Evolutionary conservation across 2,888 invertebrate genomes (phyloP), one percentile per base, ranked within the genome.

Genomic region (Neria commutata): DNA sequence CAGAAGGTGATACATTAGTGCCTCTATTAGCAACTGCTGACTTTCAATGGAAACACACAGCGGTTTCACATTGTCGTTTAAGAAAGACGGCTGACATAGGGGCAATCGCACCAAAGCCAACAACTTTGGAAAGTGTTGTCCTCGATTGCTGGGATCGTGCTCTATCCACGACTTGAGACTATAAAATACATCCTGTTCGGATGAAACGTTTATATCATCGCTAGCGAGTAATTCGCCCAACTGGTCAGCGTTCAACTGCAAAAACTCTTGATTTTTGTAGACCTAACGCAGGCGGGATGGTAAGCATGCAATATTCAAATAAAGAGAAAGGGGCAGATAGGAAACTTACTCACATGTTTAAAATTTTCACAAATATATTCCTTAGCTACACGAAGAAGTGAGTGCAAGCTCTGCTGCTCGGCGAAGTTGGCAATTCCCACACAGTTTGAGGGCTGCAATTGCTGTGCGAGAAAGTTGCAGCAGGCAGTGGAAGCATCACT

Each of bases 341-440:
- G 6, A 1, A n/a, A n/a, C n/a, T n/a, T n/a, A 71, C 83, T 79
- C 79, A 91, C 93, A 86, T 91, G 90, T 89, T 90, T 90, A 75
- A 91, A 91, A 82, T 91, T 85, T 80, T 91, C 89, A 66, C 91
- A 90, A 46, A 93, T 94, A 75, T 91, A 97, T 66, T 90, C 88
- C 77, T 92, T 89, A 63, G 96, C 94, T 73, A 90, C 87, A 73
- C 89, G 88, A 67, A 92, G 86, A 68, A 97, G 85, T 69, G 91
- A 88, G 63, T 86, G 84, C 81, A 95, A 96, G 54, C 92, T 90
- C 81, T 95, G 95, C 70, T 92, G 91, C 77, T 96, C 95, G 45
- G 96, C 96, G 84, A 97, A 97, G 78, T 94, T 86, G 61, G 92
- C 89, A 77, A 97, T 95, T 21, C 96, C 96, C 66, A 97, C 86